Evolutionary conservation across 2,113 vertebrate species (phyloP).

Genomic region (Saguinus imperator): DNA sequence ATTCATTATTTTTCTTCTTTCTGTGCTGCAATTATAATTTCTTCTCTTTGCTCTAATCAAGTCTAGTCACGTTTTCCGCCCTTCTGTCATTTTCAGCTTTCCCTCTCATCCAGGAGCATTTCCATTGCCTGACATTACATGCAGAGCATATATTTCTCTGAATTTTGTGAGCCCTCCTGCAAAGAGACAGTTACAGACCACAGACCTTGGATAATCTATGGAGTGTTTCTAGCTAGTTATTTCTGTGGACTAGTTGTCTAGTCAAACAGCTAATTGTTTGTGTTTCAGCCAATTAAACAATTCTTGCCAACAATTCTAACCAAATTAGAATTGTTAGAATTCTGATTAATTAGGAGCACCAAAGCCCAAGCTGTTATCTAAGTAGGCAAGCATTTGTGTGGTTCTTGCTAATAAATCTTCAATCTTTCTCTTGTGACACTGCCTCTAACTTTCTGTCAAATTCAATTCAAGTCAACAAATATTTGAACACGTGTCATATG

Average conservation of each 20-base stretch:
- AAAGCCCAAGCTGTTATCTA: neutral
- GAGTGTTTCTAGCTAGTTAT: neutral
- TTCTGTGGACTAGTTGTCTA: neutral
- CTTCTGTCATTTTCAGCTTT: neutral
- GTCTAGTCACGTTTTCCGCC: neutral
- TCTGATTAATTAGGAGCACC: neutral
- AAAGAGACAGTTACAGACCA: neutral
- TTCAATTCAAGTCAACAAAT: slow-evolving; percentile 13
- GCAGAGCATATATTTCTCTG: neutral
- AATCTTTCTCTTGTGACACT: neutral
- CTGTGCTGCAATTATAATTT: neutral
- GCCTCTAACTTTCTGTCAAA: neutral
- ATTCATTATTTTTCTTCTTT: slow-evolving; percentile 24
- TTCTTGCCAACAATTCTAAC: neutral
- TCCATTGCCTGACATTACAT: neutral
- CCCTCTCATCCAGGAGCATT: neutral
- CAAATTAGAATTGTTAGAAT: neutral
- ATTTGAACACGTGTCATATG: neutral
- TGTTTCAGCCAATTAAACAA: neutral
- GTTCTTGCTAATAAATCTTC: neutral
- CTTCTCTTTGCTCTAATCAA: neutral
- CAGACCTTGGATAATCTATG: neutral
- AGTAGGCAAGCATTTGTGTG: neutral
- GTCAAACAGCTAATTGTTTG: neutral
- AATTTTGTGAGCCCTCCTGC: neutral